Evolutionary conservation across 1,140 invertebrate species (phyloP).

Genomic region (Cherax quadricarinatus): DNA sequence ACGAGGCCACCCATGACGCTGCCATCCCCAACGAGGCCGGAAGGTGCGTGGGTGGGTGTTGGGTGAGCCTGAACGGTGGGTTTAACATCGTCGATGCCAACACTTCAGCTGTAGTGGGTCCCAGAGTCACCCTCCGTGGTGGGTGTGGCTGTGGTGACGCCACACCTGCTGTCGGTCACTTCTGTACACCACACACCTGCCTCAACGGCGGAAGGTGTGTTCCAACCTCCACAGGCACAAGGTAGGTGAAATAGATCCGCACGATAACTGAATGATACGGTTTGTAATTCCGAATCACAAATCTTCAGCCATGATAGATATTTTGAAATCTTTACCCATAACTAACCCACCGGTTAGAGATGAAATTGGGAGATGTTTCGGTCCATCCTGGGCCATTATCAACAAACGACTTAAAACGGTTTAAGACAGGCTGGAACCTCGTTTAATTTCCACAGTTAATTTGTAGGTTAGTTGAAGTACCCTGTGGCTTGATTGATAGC

Average conservation of each 20-base stretch:
- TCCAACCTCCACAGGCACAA: slow-evolving; percentile 2
- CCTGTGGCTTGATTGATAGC: not conserved
- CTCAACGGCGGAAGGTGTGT: slow-evolving; percentile 50
- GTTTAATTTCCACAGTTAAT: too few relatives aligned
- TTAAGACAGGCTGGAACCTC: too few relatives aligned
- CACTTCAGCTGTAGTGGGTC: slow-evolving; percentile 40
- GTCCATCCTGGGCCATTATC: too few relatives aligned
- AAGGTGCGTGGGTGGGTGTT: slow-evolving; percentile 39
- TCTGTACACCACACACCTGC: slow-evolving; percentile 25
- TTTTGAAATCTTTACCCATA: too few relatives aligned
- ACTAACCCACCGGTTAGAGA: too few relatives aligned
- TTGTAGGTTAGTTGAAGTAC: too few relatives aligned
- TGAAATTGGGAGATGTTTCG: too few relatives aligned
- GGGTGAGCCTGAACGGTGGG: not conserved
- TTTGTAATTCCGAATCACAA: too few relatives aligned
- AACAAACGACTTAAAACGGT: too few relatives aligned
- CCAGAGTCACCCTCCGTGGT: not conserved
- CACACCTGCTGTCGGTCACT: not conserved
- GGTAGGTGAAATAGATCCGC: not conserved
- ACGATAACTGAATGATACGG: too few relatives aligned
- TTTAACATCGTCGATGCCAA: slow-evolving; percentile 40
- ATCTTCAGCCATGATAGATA: too few relatives aligned
- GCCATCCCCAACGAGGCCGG: not conserved
- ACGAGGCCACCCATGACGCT: not conserved
- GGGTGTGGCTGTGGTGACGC: not conserved